Percentiles rank a stretch among this genome's conserved stretches.
These are phyloP conservation scores for Pristionchus entomophagus DNA, from an alignment of 2,888 invertebrate genomes.

Conservation along the genomic window DNA sequence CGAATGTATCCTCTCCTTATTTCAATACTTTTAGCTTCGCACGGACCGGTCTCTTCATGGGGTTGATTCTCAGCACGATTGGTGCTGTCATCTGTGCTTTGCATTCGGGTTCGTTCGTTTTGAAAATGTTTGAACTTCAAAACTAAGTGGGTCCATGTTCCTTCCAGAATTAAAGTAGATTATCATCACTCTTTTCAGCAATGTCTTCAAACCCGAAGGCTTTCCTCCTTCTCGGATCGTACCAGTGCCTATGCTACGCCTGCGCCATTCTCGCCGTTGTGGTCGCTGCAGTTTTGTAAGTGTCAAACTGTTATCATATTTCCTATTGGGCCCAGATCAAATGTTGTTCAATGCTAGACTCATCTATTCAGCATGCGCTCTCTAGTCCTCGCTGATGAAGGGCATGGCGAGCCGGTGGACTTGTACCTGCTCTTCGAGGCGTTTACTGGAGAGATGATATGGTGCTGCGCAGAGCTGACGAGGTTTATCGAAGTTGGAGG, in stretches of 20 bases:
- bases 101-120: no score
- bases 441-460: conserved; percentile 32
- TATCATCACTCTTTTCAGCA: no score
- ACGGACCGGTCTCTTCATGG: no score
- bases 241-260: not conserved
- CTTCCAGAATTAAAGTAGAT: no score
- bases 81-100: no score
- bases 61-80: no score
- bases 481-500: conserved; percentile 32
- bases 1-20: no score
- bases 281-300: not conserved
- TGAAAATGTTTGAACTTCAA: no score
- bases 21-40: no score
- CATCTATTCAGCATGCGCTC: conserved; percentile 47
- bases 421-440: conserved; percentile 6
- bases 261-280: not conserved
- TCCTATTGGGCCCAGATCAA: no score
- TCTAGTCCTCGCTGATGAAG: not conserved
- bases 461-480: conserved; percentile 28
- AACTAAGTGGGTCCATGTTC: no score
- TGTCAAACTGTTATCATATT: not conserved
- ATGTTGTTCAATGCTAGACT: no score
- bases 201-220: not conserved
- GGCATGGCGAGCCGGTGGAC: not conserved
- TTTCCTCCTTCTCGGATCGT: not conserved